Base-by-base conservation (phyloP, 2,888 invertebrate genomes). In the Tribolium freemani region DNA sequence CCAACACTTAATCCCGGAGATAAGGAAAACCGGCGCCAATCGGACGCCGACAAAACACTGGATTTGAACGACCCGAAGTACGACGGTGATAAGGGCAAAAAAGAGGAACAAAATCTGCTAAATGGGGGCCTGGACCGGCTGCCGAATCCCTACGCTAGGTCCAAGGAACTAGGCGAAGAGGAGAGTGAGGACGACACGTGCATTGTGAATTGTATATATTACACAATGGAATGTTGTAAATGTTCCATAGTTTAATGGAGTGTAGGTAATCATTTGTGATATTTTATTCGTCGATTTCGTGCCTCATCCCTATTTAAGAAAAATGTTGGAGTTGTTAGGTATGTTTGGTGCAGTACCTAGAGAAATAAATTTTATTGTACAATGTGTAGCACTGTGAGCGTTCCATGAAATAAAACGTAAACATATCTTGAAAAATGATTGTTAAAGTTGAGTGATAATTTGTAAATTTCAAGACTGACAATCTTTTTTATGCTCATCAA, bases 211-310 rank as follows among this genome's bases (percentile, higher is more conserved):
- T 92, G 92, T 79, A 86, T 91, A 11, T 91, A 91, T 79, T 90
- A 90, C 77, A 88, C 90, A 1, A 86, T 91, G 78, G 89, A 90
- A 81, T 91, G 91, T 80, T 91, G 91, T 85, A 91, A 91, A 79
- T 92, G 92, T 84, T 88, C 89, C 69, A 80, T 83, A 54, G 78
- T 82, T 75, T 83, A 75, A 78, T 71, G 38, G 11, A 50, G 6
- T 31, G 38, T 68, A 68, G 45, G 54, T 56, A 58, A 58, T 51
- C 48, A 44, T 51, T 68, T 70, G 70, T 70, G 70, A 70, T 63
- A 70, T 60, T 69, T 48, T 61, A 63, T 38, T 51, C 48, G 50
- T 30, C 3, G 26, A 26, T 26, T 26, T 26, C 20, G 51, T 51
- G 51, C 51, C 63, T 63, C 53, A 53, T 38, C 31, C 11, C 38